Conservation (phyloP, 2,797 vertebrate species). For the Loriculus beryllinus region DNA sequence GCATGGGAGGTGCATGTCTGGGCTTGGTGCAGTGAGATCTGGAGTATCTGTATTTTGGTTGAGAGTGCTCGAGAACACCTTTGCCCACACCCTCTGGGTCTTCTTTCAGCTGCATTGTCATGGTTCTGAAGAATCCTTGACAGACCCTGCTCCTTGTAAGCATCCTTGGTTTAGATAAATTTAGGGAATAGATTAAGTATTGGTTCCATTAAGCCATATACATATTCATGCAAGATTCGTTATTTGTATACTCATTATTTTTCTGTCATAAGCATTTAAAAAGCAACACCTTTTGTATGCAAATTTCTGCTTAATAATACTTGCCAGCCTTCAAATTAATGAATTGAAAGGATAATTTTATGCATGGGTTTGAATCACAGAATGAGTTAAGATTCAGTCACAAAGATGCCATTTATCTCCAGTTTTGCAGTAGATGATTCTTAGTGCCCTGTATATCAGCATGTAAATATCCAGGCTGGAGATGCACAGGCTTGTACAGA, state of each 20-base stretch:
- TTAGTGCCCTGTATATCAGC: not conserved
- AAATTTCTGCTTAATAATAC: conserved; percentile 65
- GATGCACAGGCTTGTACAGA: not conserved
- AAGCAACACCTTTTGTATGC: conserved; percentile 66
- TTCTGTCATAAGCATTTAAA: conserved; percentile 56
- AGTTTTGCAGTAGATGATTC: conserved; percentile 25
- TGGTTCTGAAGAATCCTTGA: not conserved
- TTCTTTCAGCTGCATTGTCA: not conserved
- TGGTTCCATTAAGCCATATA: conserved; percentile 41
- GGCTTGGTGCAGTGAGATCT: not conserved
- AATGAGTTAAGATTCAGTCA: conserved; percentile 57
- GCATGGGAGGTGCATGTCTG: not conserved
- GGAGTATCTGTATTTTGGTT: rapidly evolving
- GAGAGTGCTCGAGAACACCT: rapidly evolving
- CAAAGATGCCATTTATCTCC: conserved; percentile 62
- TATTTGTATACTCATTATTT: conserved; percentile 61
- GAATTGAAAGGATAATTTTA: conserved; percentile 61
- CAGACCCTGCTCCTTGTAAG: not conserved
- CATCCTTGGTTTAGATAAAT: not conserved
- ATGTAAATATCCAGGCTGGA: conserved; percentile 28
- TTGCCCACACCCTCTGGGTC: not conserved
- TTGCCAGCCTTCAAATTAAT: conserved; percentile 64
- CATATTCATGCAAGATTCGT: conserved; percentile 59
- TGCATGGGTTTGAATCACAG: conserved; percentile 58
- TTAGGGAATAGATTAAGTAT: conserved; percentile 49